phyloP scores from a whole-genome alignment of 2,888 invertebrate species.

The Caenorhabditis sp. region DNA sequence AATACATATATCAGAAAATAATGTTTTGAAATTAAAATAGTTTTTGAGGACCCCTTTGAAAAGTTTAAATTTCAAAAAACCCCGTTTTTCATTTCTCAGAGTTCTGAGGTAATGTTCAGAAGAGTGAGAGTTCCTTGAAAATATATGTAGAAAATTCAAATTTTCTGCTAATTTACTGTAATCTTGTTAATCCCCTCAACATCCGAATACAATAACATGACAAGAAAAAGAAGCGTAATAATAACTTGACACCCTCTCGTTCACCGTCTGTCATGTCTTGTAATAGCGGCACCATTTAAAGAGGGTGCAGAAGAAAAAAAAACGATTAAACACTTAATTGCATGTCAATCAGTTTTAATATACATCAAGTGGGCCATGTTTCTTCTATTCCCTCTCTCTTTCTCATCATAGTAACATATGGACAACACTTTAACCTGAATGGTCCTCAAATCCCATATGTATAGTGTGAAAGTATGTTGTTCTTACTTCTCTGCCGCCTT shows the following conservation, averaged over 20 bases:
- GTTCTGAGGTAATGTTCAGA: too few species aligned
- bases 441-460: slow-evolving; percentile 24
- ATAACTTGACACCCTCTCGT: slow-evolving; percentile 7
- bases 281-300: slow-evolving; percentile 22
- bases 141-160: too few species aligned
- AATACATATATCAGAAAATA: too few species aligned
- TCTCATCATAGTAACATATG: slow-evolving; percentile 28
- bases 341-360: slow-evolving; percentile 31
- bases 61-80: too few species aligned
- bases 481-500: background rate
- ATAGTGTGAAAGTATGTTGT: slow-evolving; percentile 12
- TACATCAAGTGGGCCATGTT: slow-evolving; percentile 4
- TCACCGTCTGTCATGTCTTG: slow-evolving; percentile 28
- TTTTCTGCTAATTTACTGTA: too few species aligned
- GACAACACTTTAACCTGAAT: slow-evolving; percentile 3
- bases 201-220: background rate
- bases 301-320: slow-evolving; percentile 25
- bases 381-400: too few species aligned
- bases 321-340: slow-evolving; percentile 45
- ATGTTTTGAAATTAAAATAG: too few species aligned
- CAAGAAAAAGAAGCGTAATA: background rate
- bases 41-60: too few species aligned
- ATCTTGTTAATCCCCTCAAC: too few species aligned
- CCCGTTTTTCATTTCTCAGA: too few species aligned
- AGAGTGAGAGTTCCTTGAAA: too few species aligned